phyloP scores from a whole-genome alignment of 1,140 invertebrate genomes.

The Brevipalpus yothersi region DNA sequence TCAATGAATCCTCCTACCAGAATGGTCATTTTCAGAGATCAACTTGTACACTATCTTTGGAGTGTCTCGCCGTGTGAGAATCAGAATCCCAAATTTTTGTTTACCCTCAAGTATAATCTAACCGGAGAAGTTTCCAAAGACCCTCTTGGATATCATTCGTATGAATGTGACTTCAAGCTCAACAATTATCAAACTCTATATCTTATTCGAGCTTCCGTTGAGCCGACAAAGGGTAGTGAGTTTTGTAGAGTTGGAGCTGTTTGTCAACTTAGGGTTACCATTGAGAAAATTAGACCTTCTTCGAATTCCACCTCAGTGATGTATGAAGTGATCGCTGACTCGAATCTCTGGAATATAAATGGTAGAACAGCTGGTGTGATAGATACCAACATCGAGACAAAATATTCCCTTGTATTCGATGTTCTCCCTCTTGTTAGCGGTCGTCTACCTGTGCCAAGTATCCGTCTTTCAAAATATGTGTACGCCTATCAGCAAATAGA shows the following conservation, averaged over 20 bases:
- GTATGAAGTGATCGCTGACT: conserved; percentile 39
- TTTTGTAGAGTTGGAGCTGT: conserved; percentile 65
- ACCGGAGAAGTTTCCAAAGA: neutral
- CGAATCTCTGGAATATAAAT: conserved; percentile 71
- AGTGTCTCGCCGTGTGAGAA: conserved; percentile 8
- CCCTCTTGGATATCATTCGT: neutral
- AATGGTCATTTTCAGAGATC: conserved; percentile 14
- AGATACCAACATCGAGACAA: neutral
- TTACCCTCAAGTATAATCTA: conserved; percentile 8
- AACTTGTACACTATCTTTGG: conserved; percentile 11
- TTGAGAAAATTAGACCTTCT: conserved; percentile 18
- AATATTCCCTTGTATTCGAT: conserved; percentile 41
- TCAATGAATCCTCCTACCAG: neutral
- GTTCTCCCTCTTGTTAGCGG: conserved; percentile 73
- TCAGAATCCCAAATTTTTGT: conserved; percentile 4
- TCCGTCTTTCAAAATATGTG: conserved; percentile 72
- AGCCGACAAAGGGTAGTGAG: conserved; percentile 50
- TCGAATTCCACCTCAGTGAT: conserved; percentile 34
- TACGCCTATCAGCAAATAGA: neutral
- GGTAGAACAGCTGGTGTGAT: conserved; percentile 39
- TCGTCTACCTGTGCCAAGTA: conserved; percentile 57
- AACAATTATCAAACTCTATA: conserved; percentile 40
- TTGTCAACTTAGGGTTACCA: conserved; percentile 52
- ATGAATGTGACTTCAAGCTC: conserved; percentile 10
- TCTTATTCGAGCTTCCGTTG: conserved; percentile 47